A percentile compares a stretch with the other conserved stretches of the same genome.
Conservation (phyloP, 2,113 vertebrate species). For the Melozone crissalis region DNA sequence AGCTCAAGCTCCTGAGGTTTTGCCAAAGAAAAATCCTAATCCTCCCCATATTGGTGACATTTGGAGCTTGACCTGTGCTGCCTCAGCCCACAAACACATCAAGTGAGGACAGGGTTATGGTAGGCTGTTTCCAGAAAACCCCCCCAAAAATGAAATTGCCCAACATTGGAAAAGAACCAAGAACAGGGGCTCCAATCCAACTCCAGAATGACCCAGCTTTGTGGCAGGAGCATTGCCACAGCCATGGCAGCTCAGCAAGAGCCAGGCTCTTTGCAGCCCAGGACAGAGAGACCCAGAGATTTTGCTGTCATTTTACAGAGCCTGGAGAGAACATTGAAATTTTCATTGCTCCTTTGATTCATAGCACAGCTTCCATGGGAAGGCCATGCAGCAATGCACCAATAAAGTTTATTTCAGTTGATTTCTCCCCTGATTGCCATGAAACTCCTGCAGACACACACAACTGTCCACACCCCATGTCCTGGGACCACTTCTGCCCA, state of each 20-base stretch:
- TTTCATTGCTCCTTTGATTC: slow-evolving; percentile 32
- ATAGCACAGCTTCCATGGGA: neutral
- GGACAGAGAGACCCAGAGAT: neutral
- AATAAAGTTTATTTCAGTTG: neutral
- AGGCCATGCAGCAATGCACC: neutral
- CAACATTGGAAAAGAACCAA: neutral
- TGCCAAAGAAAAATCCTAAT: neutral
- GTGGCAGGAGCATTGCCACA: neutral
- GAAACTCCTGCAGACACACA: neutral
- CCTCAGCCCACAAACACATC: neutral
- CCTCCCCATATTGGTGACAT: neutral
- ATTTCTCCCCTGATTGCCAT: neutral
- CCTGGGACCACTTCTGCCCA: neutral
- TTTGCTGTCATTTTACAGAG: neutral
- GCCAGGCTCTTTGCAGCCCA: neutral
- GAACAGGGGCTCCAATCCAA: neutral
- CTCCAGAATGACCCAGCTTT: neutral
- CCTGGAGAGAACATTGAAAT: neutral
- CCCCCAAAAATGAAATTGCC: neutral
- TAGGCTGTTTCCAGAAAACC: neutral
- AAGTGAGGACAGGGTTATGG: rapidly evolving
- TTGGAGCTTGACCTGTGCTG: neutral
- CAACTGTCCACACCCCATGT: neutral
- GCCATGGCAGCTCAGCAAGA: neutral
- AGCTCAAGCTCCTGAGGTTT: neutral